Evolutionary conservation across 2,888 invertebrate species (phyloP).

Genomic region (Diabrotica balteata): DNA sequence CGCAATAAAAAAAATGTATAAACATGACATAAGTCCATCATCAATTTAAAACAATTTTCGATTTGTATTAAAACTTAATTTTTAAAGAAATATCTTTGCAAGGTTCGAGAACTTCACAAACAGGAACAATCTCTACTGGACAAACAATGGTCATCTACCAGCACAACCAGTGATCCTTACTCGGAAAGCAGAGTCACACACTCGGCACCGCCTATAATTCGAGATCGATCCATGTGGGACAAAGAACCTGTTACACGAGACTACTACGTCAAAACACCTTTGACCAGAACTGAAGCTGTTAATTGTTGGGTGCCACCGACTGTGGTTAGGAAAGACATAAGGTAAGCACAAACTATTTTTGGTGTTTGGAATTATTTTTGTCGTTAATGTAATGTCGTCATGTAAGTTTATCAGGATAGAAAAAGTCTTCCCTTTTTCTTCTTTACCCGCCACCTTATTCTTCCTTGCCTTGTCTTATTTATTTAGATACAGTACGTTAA

Average conservation of each 20-base stretch:
- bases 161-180: slow-evolving; percentile 56
- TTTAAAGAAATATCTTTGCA: no score
- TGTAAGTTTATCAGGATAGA: no score
- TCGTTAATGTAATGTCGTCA: no score
- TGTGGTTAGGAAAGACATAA: slow-evolving; percentile 25
- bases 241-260: slow-evolving; percentile 32
- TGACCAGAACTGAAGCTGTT: slow-evolving; percentile 47
- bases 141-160: slow-evolving; percentile 56
- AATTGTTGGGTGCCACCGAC: slow-evolving; percentile 39
- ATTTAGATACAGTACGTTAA: no score
- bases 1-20: no score
- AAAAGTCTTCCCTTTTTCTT: no score
- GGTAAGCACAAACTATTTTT: slow-evolving; percentile 13
- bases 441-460: no score
- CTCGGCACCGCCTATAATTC: slow-evolving; percentile 55
- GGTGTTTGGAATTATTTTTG: neutral
- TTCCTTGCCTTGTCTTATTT: no score
- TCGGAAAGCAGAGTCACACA: slow-evolving; percentile 52
- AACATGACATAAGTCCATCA: no score
- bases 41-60: neutral
- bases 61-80: neutral
- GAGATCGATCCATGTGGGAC: slow-evolving; percentile 39
- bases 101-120: slow-evolving; percentile 37
- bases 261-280: slow-evolving; percentile 40
- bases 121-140: slow-evolving; percentile 41